Percentiles rank a stretch among this genome's conserved stretches.
Evolutionary conservation across 2,113 vertebrate species (phyloP).

Genomic region (Mesembrinibis cayennensis): DNA sequence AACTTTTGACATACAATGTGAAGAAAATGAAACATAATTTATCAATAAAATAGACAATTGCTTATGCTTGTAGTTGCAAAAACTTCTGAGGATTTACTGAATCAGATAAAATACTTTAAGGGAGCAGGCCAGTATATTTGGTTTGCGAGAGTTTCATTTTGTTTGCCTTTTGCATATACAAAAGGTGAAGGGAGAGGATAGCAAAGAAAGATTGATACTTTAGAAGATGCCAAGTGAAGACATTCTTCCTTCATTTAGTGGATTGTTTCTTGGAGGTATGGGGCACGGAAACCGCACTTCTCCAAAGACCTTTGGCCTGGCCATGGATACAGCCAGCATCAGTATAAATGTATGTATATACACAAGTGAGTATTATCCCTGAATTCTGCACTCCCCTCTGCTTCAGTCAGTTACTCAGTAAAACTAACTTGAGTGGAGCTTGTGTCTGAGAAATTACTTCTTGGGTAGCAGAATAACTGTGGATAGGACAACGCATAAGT

Average conservation of each 20-base stretch:
- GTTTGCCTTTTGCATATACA: neutral
- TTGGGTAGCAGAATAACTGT: neutral
- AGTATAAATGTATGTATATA: too few relatives aligned
- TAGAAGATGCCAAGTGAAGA: neutral
- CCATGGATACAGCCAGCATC: neutral
- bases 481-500: neutral
- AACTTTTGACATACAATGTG: neutral
- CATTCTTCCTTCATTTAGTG: neutral
- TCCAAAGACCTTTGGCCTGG: neutral
- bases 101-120: neutral
- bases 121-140: neutral
- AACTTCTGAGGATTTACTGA: neutral
- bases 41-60: neutral
- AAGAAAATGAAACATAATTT: neutral
- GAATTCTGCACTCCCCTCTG: neutral
- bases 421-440: neutral
- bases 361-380: rapidly evolving
- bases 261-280: neutral
- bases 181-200: neutral
- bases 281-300: neutral
- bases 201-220: neutral
- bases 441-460: neutral
- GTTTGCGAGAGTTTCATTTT: neutral
- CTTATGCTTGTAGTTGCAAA: neutral
- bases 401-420: neutral